phyloP scores from a whole-genome alignment of 64 coral and sea anemone species.

The Montipora cactus region DNA sequence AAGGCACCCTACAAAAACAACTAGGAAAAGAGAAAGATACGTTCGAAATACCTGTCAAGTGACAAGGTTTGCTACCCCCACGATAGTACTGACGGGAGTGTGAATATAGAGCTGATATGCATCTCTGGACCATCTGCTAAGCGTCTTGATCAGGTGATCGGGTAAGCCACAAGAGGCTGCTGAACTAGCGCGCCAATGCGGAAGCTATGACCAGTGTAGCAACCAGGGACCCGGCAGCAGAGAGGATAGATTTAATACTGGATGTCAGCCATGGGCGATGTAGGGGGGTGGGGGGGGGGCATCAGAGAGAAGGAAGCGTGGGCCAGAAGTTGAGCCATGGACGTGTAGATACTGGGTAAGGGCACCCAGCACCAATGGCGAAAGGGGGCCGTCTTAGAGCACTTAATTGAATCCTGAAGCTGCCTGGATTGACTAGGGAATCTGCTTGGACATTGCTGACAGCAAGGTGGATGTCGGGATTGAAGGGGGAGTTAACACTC shows the following conservation, averaged over 20 bases:
- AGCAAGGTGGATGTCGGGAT: too few species aligned
- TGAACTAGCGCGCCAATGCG: too few species aligned
- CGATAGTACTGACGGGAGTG: not conserved
- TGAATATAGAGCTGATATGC: constrained; percentile 21
- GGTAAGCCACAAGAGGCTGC: too few species aligned
- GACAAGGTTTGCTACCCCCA: not conserved
- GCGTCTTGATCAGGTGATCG: not conserved
- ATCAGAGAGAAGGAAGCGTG: not conserved
- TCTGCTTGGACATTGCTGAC: too few species aligned
- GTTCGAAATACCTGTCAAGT: too few species aligned
- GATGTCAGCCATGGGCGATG: not conserved
- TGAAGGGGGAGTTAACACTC: too few species aligned
- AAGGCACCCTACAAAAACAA: not conserved
- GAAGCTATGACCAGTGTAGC: too few species aligned
- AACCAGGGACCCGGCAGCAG: not conserved
- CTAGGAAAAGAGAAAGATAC: not conserved
- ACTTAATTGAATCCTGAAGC: constrained; percentile 17
- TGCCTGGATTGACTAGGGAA: not conserved
- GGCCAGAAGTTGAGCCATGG: not conserved
- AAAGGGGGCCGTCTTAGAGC: not conserved
- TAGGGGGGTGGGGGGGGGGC: not conserved
- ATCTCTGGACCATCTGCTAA: constrained; percentile 33
- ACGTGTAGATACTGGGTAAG: not conserved
- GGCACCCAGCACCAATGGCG: not conserved
- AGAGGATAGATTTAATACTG: not conserved